Base-by-base conservation (phyloP, 2,113 vertebrate genomes). In the Actenoides hombroni region DNA sequence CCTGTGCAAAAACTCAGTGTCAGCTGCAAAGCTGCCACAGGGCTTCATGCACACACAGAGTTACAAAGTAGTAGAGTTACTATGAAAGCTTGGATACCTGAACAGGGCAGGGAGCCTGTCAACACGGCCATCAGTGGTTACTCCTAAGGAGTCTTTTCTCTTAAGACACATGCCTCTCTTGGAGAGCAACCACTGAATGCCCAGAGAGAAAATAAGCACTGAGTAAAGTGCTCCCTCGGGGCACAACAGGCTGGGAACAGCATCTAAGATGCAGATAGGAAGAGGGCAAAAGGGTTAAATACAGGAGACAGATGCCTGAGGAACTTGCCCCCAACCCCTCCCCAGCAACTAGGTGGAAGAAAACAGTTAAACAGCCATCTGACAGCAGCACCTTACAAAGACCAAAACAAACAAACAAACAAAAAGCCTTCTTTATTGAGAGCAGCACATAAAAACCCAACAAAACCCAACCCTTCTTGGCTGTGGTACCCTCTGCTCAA, bases 341-440 rank as follows among this genome's bases (percentile, higher is more conserved):
- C 56, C 74, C 56, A 78, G 56, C 23, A 91, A 57, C 73, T 46
- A 67, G 5, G 14, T 14, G 46, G 37, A 96, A 4, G 17, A 63
- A 77, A 83, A 59, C 24, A 63, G 42, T 35, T 18, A 13, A 60
- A n/a, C 14, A 20, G 2, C 44, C 76, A 78, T 63, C 35, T 69
- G 70, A 85, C 57, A 93, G 65, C 48, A 57, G 13, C 0, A 0
- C 70, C 74, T 89, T 64, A 94, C 39, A 83, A 74, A 94, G 65
- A 90, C 64, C 11, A 63, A 60, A 80, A 3, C 3, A 13, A 56
- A 56, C 53, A 63, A 73, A n/a, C 10, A 24, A 63, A 63, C 63
- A 83, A 81, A 78, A 90, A 92, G 89, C 94, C 91, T 92, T 98
- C 97, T 99, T 99, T 99, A 99, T 99, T 99, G 98, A 99, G 98